Base-by-base conservation (phyloP, 2,113 vertebrate genomes). In the rat (Rattus norvegicus) region DNA sequence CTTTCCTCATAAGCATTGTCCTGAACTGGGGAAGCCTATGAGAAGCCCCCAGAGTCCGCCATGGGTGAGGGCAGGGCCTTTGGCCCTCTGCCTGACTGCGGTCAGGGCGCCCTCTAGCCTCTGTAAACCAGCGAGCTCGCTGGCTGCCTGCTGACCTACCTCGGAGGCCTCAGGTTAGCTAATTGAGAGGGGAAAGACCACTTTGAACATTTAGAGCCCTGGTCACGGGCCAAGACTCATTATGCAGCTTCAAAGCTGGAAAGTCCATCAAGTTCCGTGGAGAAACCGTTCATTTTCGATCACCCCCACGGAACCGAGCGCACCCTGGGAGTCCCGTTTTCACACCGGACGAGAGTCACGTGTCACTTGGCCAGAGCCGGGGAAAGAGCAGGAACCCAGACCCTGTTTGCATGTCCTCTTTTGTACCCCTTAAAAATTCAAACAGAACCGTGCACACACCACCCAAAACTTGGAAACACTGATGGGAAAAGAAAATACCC, bases 231-330 rank as follows among this genome's bases (percentile, higher is more conserved):
- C 97, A 97, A 96, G 92, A 92, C 93, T 97, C 96, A 95, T 98
- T 98, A 97, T 80, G 90, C 73, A 22, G 95, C 97, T 98, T 98
- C 98, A 97, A 98, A 98, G 97, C 93, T 81, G 92, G 92, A 98
- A 96, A 97, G 94, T 93, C 87, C 92, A 97, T 97, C 97, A 97
- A 96, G 94, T 93, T 97, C 98, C 96, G 89, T 91, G 95, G 96
- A 85, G 91, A 95, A n/a, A 80, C 93, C 88, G 95, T 97, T 90
- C 93, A 91, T 81, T 97, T 79, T 93, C 95, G 95, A 96, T 88
- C 93, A 89, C 95, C 90, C 52, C 95, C 90, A 13, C 65, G 94
- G 95, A 96, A 96, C 89, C 73, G 95, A 94, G 52, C 54, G 80
- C 70, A 95, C 85, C 89, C 73, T 10, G 0, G 96, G 93, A 84